Percentiles rank a stretch among this genome's conserved stretches.
Conservation (phyloP, 2,888 invertebrate species). For the Drosophila peninsularis region DNA sequence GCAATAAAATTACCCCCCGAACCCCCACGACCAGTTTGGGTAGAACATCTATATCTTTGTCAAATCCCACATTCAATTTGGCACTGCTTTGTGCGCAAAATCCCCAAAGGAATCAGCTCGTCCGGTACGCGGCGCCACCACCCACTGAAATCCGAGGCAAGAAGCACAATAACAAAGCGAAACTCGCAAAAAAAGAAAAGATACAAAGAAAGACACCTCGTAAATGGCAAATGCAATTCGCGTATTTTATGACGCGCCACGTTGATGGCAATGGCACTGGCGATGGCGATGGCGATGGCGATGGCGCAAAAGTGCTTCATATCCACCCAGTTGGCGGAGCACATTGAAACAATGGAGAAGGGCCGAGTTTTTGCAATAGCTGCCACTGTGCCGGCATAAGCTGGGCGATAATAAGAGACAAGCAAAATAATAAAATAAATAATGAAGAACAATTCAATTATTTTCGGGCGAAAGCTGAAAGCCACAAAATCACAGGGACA, state of each 20-base stretch:
- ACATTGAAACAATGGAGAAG: conserved; percentile 56
- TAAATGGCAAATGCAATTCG: conserved; percentile 81
- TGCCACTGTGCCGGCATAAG: conserved; percentile 45
- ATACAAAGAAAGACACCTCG: conserved; percentile 72
- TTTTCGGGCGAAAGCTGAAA: conserved; percentile 67
- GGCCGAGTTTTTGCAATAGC: conserved; percentile 39
- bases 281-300: conserved; percentile 15
- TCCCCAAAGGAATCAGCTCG: conserved; percentile 80
- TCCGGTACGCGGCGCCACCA: conserved; percentile 39
- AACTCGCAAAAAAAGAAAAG: conserved; percentile 13
- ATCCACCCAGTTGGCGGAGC: conserved; percentile 24
- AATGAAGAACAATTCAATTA: conserved; percentile 81
- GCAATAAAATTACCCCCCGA: conserved; percentile 79
- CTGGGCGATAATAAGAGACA: conserved; percentile 77
- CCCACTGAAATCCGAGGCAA: conserved; percentile 47
- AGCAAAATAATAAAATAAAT: conserved; percentile 81
- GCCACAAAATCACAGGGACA: conserved; percentile 57
- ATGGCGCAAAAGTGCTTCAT: conserved; percentile 74
- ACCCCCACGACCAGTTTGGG: conserved; percentile 3
- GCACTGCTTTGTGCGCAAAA: conserved; percentile 80
- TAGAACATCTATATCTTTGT: conserved; percentile 59
- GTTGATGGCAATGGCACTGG: conserved; percentile 67
- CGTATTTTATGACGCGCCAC: conserved; percentile 81
- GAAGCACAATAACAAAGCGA: conserved; percentile 56
- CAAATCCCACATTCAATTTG: conserved; percentile 81